A percentile compares a stretch with the other conserved stretches of the same genome.
phyloP scores from a whole-genome alignment of 2,888 invertebrate genomes.

The Brachypterus glaber region DNA sequence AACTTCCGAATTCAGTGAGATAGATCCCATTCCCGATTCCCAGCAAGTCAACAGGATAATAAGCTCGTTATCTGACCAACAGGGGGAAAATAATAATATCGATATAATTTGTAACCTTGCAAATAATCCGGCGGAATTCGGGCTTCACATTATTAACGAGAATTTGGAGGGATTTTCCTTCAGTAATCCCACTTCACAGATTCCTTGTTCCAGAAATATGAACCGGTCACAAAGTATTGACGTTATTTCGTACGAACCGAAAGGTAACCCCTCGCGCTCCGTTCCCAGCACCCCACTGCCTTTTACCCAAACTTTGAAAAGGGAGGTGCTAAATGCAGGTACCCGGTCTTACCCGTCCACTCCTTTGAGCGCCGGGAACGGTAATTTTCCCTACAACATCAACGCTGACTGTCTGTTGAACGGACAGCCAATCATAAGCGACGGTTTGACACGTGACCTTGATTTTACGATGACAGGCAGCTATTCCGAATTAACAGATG shows the following conservation, averaged over 20 bases:
- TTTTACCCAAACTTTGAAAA: constrained; percentile 39
- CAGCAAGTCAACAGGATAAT: constrained; percentile 58
- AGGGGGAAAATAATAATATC: constrained; percentile 32
- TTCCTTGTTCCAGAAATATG: constrained; percentile 12
- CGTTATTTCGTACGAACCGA: constrained; percentile 22
- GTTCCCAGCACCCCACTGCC: constrained; percentile 56
- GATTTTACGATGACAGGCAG: constrained; percentile 17
- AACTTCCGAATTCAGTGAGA: constrained; percentile 59
- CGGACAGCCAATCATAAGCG: constrained; percentile 36
- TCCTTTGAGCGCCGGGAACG: constrained; percentile 46
- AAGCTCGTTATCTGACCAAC: constrained; percentile 48
- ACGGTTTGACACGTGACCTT: constrained; percentile 15
- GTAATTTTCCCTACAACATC: constrained; percentile 34
- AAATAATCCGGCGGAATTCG: constrained; percentile 24
- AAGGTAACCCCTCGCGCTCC: constrained; percentile 49
- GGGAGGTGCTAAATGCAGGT: constrained; percentile 33
- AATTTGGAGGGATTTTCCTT: constrained; percentile 16
- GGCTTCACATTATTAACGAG: constrained; percentile 22
- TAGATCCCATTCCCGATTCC: constrained; percentile 51
- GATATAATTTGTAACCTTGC: constrained; percentile 25
- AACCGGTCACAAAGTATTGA: constrained; percentile 28
- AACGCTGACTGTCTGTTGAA: constrained; percentile 38
- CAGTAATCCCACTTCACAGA: constrained; percentile 11
- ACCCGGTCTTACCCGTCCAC: constrained; percentile 73
- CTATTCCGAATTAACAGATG: constrained; percentile 22